These are phyloP conservation scores for Apteryx mantelli DNA, from an alignment of 2,113 vertebrate genomes.

Conservation along the genomic window DNA sequence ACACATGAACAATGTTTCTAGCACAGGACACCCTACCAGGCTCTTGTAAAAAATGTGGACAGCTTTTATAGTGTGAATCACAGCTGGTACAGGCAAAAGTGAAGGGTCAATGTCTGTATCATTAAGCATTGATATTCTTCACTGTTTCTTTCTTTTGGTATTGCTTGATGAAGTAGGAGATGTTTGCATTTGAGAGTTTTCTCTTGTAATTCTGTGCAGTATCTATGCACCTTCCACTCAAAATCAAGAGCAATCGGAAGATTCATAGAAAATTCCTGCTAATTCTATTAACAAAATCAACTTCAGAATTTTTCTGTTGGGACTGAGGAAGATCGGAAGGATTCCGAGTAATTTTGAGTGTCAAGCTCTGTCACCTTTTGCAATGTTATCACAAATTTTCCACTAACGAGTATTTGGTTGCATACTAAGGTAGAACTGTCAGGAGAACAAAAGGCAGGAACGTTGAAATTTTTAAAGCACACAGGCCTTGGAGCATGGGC, in stretches of 20 bases:
- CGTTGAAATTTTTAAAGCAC: not conserved
- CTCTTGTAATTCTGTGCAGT: too few relatives aligned
- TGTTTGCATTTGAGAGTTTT: not conserved
- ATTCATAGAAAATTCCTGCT: not conserved
- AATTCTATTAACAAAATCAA: not conserved
- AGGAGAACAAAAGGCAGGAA: not conserved
- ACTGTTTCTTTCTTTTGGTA: not conserved
- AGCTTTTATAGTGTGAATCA: not conserved
- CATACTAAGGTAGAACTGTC: not conserved
- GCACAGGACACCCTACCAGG: not conserved
- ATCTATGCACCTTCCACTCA: not conserved
- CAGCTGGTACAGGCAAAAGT: not conserved
- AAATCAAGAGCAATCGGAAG: not conserved
- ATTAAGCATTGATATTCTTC: not conserved
- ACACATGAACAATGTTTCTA: not conserved
- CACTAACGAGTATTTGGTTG: not conserved
- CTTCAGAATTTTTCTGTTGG: not conserved
- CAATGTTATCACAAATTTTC: not conserved
- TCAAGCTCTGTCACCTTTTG: not conserved
- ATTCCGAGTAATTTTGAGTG: too few relatives aligned
- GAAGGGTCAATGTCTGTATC: not conserved
- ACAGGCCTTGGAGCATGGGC: not conserved
- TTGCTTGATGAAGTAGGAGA: not conserved
- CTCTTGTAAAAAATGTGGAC: not conserved
- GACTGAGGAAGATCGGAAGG: not conserved